Conservation (phyloP, 2,888 invertebrate genomes). For the Chironomus tentans region DNA sequence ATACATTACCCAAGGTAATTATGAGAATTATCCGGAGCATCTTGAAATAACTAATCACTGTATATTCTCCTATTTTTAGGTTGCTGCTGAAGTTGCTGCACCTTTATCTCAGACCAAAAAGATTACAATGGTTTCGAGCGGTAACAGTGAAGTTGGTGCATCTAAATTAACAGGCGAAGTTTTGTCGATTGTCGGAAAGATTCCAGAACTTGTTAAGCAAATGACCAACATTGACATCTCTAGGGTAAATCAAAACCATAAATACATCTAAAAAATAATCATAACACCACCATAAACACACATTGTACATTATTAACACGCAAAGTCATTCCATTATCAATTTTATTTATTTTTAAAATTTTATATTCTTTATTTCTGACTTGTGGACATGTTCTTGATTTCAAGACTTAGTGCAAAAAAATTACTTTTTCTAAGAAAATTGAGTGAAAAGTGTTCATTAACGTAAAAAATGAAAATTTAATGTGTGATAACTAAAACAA, state of each 20-base stretch:
- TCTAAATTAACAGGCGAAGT: conserved; percentile 92
- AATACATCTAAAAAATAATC: conserved; percentile 23
- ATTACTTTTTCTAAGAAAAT: too few species aligned
- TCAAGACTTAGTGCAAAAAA: too few species aligned
- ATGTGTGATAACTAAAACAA: not conserved
- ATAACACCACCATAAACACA: not conserved
- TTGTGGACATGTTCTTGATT: too few species aligned
- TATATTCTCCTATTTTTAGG: conserved; percentile 47
- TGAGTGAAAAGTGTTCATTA: not conserved
- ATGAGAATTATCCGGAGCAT: not conserved
- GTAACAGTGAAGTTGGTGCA: conserved; percentile 84
- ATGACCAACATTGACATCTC: conserved; percentile 92
- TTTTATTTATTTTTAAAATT: not conserved
- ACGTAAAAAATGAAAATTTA: not conserved
- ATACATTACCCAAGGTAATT: conserved; percentile 83
- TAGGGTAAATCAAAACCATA: conserved; percentile 49
- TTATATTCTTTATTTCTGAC: not conserved
- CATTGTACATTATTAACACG: not conserved
- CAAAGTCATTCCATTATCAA: not conserved
- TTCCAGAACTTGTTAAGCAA: conserved; percentile 82
- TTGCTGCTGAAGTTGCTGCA: conserved; percentile 94
- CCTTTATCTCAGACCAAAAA: conserved; percentile 90
- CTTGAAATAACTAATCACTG: too few species aligned
- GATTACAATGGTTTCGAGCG: conserved; percentile 91
- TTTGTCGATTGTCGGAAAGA: conserved; percentile 81